A percentile compares a stretch with the other conserved stretches of the same genome.
phyloP scores from a whole-genome alignment of 2,113 vertebrate species.

The Oncorhynchus tshawytscha region DNA sequence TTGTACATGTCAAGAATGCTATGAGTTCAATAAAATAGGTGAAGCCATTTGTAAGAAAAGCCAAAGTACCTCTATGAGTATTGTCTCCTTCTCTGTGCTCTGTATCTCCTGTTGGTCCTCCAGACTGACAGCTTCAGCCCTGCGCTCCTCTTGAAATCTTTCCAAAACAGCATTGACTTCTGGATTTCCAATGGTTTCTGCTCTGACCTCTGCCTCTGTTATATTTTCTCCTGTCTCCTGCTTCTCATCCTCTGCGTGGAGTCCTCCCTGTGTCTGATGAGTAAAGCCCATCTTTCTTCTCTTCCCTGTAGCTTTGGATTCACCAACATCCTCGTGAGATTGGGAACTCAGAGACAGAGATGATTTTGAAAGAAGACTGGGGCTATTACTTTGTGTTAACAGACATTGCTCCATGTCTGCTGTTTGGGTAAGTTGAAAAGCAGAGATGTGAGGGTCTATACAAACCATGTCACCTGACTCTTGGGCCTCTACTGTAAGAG shows the following conservation, averaged over 20 bases:
- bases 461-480: background rate
- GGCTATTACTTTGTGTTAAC: no score
- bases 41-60: background rate
- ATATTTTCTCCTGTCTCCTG: background rate
- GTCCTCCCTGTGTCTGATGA: background rate
- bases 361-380: no score
- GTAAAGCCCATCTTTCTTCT: conserved; percentile 29
- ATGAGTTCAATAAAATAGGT: background rate
- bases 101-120: conserved; percentile 10
- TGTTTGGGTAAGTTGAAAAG: no score
- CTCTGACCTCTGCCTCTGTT: background rate
- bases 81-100: conserved; percentile 10
- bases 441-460: background rate
- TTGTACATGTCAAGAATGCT: background rate
- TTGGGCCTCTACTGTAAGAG: background rate
- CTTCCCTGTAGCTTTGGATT: background rate
- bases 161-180: background rate
- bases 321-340: background rate
- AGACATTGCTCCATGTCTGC: no score
- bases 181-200: background rate
- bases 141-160: background rate
- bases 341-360: background rate
- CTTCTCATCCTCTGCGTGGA: background rate
- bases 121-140: background rate
- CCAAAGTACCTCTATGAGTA: background rate